Evolutionary conservation across 2,113 vertebrate species (phyloP).

Genomic region (Pithys albifrons): DNA sequence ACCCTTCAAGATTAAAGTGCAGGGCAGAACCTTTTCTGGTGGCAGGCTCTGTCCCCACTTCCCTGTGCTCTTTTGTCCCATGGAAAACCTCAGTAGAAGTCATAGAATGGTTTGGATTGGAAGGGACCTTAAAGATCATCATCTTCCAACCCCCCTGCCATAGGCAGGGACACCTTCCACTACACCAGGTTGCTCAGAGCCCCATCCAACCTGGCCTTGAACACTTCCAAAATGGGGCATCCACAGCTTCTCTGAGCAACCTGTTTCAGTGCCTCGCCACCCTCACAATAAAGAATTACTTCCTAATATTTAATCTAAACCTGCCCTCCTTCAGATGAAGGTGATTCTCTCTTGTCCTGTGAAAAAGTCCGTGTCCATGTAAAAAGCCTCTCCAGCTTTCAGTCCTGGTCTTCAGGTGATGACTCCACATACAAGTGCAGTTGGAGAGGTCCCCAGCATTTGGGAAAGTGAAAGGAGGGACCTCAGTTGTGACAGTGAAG

Average conservation of each 20-base stretch:
- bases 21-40: neutral
- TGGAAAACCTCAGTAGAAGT: neutral
- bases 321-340: neutral
- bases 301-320: neutral
- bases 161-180: neutral
- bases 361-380: neutral
- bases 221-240: neutral
- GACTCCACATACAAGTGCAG: neutral
- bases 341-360: neutral
- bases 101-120: neutral
- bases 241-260: neutral
- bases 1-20: neutral
- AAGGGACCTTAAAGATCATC: neutral
- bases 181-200: neutral
- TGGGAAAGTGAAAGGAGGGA: neutral
- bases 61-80: rapidly evolving
- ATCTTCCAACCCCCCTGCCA: neutral
- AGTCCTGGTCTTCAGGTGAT: neutral
- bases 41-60: neutral
- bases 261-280: neutral
- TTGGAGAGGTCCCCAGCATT: neutral
- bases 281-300: neutral
- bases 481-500: neutral
- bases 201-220: neutral
- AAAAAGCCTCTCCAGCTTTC: neutral